Evolutionary conservation across 2,113 vertebrate species (phyloP), one percentile per base, ranked within the genome.

Genomic region (Microtus ochrogaster): DNA sequence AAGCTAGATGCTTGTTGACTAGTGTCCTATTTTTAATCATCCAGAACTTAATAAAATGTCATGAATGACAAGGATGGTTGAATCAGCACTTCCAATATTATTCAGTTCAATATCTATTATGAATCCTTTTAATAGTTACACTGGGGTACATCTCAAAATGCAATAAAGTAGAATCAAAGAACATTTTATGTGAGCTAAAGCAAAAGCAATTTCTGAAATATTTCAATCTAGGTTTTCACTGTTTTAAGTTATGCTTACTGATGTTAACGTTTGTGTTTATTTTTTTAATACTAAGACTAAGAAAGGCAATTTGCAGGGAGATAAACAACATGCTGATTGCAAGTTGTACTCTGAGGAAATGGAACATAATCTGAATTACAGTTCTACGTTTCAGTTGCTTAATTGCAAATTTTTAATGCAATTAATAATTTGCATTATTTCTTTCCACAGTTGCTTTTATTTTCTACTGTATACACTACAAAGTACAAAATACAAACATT

Each of bases 291-390:
- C 81, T 88, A 79, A 47, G n/a, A 83, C 41, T 87, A 91, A 93
- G 84, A 73, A 97, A 97, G 88, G 84, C 93, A 95, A 95, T 96
- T 97, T 88, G 76, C 72, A 90, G 65, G 41, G 91, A 81, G 89
- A 93, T 93, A 90, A 95, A 91, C 79, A 94, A 58, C 76, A 85
- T 88, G 65, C 58, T 90, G 49, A 72, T 81, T 90, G 5, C 3
- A 85, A 92, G 76, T 24, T 90, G 66, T 55, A 81, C 26, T 39
- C 36, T 17, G 33, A 90, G 81, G n/a, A 91, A 92, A 90, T 61
- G 33, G 14, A 55, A 92, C 70, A 68, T 61, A 28, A 30, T 90
- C 55, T 78, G 78, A 92, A 76, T 12, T 61, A 74, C 39, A 89
- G 49, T 84, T 96, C 68, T 58, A 76, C 41, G 65, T 93, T 74